Evolutionary conservation across 2,113 vertebrate species (phyloP).

Genomic region (Rhizomys pruinosus): DNA sequence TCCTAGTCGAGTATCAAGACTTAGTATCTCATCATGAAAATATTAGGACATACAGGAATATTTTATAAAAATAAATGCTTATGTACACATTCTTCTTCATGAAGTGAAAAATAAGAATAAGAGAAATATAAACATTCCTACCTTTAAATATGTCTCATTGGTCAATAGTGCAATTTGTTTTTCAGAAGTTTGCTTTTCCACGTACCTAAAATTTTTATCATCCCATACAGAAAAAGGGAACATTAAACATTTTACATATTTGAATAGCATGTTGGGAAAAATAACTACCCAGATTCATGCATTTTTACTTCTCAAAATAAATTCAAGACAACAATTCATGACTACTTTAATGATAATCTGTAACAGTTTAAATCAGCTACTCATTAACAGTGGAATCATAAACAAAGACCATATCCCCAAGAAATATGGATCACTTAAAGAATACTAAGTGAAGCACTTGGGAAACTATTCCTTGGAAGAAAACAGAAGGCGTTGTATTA

Average conservation of each 20-base stretch:
- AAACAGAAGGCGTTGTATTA: no score
- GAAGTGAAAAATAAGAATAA: neutral
- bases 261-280: slow-evolving; percentile 53
- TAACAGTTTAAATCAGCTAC: neutral
- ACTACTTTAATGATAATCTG: slow-evolving; percentile 10
- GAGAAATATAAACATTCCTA: slow-evolving; percentile 76
- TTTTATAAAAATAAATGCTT: slow-evolving; percentile 2
- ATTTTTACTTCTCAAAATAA: slow-evolving; percentile 54
- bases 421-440: slow-evolving; percentile 44
- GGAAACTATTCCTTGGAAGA: no score
- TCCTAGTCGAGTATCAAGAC: slow-evolving; percentile 22
- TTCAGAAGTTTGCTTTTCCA: slow-evolving; percentile 90
- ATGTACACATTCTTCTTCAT: slow-evolving; percentile 4
- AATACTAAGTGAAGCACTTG: no score
- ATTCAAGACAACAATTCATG: slow-evolving; percentile 31
- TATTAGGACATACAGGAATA: neutral
- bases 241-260: slow-evolving; percentile 48
- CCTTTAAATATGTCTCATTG: slow-evolving; percentile 91
- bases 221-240: slow-evolving; percentile 52
- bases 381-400: slow-evolving; percentile 19
- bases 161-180: slow-evolving; percentile 90
- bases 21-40: neutral
- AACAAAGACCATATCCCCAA: slow-evolving; percentile 5
- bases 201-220: slow-evolving; percentile 87
- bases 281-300: neutral